These are phyloP conservation scores for Scaeva pyrastri DNA, from an alignment of 2,888 invertebrate species.

Conservation along the genomic window DNA sequence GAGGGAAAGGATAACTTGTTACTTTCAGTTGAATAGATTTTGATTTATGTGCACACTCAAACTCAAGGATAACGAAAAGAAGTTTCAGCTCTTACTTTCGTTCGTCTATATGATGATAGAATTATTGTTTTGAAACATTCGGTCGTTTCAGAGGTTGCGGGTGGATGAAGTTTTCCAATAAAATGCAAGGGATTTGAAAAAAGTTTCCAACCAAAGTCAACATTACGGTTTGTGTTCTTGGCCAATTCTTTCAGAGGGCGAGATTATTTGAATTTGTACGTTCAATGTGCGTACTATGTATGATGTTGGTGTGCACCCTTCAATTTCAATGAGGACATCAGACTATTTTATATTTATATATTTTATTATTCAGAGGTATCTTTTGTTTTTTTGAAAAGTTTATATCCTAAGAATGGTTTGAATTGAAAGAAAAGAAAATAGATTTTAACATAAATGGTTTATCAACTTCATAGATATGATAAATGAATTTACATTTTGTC, in stretches of 20 bases:
- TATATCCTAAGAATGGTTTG: not conserved
- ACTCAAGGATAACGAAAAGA: conserved; percentile 7
- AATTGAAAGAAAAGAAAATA: conserved; percentile 3
- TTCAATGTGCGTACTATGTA: no score
- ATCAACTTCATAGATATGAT: not conserved
- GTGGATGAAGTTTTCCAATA: conserved; percentile 60
- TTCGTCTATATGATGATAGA: conserved; percentile 24
- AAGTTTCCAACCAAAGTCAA: conserved; percentile 47
- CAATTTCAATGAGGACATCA: not conserved
- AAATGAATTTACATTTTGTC: conserved; percentile 2
- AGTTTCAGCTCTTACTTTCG: not conserved
- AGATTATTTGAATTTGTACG: no score
- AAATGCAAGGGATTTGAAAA: conserved; percentile 46
- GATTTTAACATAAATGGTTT: conserved; percentile 12
- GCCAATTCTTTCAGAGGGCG: not conserved
- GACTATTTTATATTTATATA: conserved; percentile 15
- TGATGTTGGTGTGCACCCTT: not conserved
- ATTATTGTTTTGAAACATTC: conserved; percentile 11
- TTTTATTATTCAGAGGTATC: not conserved
- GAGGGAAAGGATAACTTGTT: not conserved
- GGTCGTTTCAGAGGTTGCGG: not conserved
- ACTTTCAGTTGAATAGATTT: conserved; percentile 31
- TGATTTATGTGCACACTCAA: conserved; percentile 15
- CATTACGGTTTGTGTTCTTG: conserved; percentile 23
- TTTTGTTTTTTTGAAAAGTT: conserved; percentile 20